phyloP scores from a whole-genome alignment of 2,113 vertebrate species.

The Dicerorhinus sumatrensis region DNA sequence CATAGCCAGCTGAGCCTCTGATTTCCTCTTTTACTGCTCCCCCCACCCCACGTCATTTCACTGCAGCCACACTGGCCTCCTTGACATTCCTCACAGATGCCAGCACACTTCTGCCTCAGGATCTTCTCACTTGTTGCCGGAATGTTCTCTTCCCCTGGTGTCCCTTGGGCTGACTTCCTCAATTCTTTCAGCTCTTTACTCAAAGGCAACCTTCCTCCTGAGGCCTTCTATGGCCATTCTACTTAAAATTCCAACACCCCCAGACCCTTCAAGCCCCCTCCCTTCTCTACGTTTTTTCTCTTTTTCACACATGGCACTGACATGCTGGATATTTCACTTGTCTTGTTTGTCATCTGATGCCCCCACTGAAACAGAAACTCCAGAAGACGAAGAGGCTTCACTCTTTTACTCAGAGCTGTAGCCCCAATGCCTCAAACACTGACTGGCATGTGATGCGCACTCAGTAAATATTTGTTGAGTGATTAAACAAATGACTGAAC shows the following conservation, averaged over 20 bases:
- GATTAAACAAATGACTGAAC: background rate
- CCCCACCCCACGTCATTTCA: too few species aligned
- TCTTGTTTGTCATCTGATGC: too few species aligned
- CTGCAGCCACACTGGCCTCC: background rate
- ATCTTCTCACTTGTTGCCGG: background rate
- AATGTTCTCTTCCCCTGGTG: background rate
- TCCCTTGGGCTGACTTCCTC: background rate
- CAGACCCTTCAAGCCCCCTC: background rate
- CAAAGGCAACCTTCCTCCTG: background rate
- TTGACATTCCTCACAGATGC: background rate
- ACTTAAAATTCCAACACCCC: background rate
- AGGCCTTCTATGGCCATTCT: background rate
- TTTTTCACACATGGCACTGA: background rate
- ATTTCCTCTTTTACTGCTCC: background rate
- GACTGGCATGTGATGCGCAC: background rate
- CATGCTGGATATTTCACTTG: fast-evolving
- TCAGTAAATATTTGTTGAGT: fast-evolving
- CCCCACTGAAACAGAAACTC: too few species aligned
- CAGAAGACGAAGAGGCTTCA: background rate
- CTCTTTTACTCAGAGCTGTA: fast-evolving
- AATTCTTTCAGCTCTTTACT: background rate
- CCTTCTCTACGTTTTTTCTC: too few species aligned
- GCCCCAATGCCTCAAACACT: background rate
- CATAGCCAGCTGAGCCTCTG: background rate
- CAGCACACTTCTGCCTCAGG: background rate